Evolutionary conservation across 1,140 invertebrate species (phyloP).

Genomic region (Armadillidium nasatum): DNA sequence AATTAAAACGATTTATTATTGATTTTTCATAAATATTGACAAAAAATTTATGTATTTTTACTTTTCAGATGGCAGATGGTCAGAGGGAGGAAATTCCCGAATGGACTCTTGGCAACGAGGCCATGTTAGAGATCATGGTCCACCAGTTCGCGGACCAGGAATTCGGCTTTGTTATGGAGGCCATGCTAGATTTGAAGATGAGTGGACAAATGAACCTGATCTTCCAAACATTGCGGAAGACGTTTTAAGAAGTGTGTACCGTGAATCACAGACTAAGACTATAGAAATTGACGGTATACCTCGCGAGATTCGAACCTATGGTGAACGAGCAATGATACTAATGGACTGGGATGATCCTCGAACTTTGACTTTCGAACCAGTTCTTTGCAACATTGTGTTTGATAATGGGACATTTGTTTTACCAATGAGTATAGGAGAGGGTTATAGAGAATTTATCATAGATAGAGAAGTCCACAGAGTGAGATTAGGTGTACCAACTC

Average conservation of each 20-base stretch:
- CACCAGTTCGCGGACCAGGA: not conserved
- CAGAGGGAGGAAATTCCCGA: constrained; percentile 8
- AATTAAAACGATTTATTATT: no score
- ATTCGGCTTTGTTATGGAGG: not conserved
- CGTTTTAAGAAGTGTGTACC: constrained; percentile 32
- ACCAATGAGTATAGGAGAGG: constrained; percentile 46
- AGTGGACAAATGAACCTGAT: constrained; percentile 43
- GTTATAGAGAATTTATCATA: constrained; percentile 49
- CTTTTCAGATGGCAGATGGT: constrained; percentile 9
- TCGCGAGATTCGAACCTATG: constrained; percentile 80
- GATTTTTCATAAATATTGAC: no score
- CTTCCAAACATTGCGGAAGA: constrained; percentile 41
- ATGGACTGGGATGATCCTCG: constrained; percentile 75
- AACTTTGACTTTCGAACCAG: constrained; percentile 68
- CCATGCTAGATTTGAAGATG: constrained; percentile 29
- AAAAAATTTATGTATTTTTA: no score
- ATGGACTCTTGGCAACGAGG: constrained; percentile 12
- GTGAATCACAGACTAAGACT: constrained; percentile 40
- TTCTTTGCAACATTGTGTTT: constrained; percentile 45
- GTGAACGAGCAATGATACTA: constrained; percentile 74
- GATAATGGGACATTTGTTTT: constrained; percentile 46
- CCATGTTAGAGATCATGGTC: not conserved
- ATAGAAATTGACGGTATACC: constrained; percentile 68
- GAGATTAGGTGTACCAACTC: constrained; percentile 81
- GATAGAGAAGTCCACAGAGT: constrained; percentile 59